Conservation (phyloP, 2,113 vertebrate genomes). For the Indicator indicator region DNA sequence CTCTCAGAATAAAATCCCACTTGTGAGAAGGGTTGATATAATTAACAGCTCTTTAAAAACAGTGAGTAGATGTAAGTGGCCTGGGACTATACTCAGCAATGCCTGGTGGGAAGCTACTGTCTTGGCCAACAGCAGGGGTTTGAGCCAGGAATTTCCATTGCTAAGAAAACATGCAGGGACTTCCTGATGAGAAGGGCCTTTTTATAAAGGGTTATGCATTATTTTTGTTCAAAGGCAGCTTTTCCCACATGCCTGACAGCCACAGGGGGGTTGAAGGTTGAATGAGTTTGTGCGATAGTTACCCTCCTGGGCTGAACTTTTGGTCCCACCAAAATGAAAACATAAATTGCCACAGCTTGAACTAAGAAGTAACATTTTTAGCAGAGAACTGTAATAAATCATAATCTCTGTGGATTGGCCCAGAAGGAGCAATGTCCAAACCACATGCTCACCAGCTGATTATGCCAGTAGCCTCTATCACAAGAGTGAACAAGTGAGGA, state of each 20-base stretch:
- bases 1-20: slow-evolving; percentile 35
- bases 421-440: slow-evolving; percentile 2
- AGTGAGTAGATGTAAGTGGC: slow-evolving; percentile 9
- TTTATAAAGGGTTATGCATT: slow-evolving; percentile 28
- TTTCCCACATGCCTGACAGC: slow-evolving; percentile 37
- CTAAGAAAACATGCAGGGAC: neutral
- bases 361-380: neutral
- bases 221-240: slow-evolving; percentile 21
- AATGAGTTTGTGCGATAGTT: neutral
- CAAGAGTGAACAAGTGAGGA: neutral
- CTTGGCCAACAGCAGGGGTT: neutral
- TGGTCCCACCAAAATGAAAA: slow-evolving; percentile 8
- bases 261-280: neutral
- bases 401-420: neutral
- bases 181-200: slow-evolving; percentile 7
- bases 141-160: slow-evolving; percentile 27
- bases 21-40: neutral
- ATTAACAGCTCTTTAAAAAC: slow-evolving; percentile 14
- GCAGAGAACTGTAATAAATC: neutral
- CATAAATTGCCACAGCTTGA: neutral
- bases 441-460: neutral
- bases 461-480: neutral
- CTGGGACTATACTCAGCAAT: neutral
- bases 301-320: neutral
- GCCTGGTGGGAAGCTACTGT: neutral